Conservation (phyloP, 2,797 vertebrate species). For the Crocidura indochinensis region DNA sequence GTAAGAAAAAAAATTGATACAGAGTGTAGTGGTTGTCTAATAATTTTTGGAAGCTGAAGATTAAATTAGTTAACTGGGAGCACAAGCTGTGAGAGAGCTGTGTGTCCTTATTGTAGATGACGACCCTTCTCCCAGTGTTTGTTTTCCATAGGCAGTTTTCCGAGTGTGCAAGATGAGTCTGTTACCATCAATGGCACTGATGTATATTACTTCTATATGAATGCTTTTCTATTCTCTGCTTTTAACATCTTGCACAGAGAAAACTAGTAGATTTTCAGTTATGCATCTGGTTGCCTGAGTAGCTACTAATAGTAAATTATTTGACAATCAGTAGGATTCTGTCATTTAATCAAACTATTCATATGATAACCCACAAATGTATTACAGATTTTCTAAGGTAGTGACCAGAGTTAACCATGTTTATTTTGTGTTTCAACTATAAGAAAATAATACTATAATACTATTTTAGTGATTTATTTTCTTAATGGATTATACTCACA, state of each 20-base stretch:
- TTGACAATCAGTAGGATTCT: slow-evolving; percentile 22
- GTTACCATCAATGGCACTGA: neutral
- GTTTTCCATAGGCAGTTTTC: slow-evolving; percentile 44
- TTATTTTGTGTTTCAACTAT: slow-evolving; percentile 37
- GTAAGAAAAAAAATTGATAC: neutral
- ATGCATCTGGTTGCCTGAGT: neutral
- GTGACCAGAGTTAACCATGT: neutral
- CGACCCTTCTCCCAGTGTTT: neutral
- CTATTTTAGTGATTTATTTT: slow-evolving; percentile 42
- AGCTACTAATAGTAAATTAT: slow-evolving; percentile 49
- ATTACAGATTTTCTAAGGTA: slow-evolving; percentile 29
- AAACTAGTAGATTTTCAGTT: slow-evolving; percentile 10
- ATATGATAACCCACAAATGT: slow-evolving; percentile 14
- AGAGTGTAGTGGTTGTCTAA: neutral
- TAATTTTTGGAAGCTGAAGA: neutral
- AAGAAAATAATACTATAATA: slow-evolving; percentile 37
- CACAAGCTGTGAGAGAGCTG: slow-evolving; percentile 1
- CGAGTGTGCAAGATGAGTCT: neutral
- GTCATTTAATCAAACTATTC: slow-evolving; percentile 26
- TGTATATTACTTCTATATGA: neutral
- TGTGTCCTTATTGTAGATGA: slow-evolving; percentile 25
- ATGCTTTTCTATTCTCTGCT: slow-evolving; percentile 24
- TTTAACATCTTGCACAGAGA: neutral
- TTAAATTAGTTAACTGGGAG: slow-evolving; percentile 20
- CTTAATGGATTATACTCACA: slow-evolving; percentile 57